A percentile compares a stretch with the other conserved stretches of the same genome.
These are phyloP conservation scores for Drosophila subobscura DNA, from an alignment of 1,140 invertebrate genomes.

Conservation along the genomic window DNA sequence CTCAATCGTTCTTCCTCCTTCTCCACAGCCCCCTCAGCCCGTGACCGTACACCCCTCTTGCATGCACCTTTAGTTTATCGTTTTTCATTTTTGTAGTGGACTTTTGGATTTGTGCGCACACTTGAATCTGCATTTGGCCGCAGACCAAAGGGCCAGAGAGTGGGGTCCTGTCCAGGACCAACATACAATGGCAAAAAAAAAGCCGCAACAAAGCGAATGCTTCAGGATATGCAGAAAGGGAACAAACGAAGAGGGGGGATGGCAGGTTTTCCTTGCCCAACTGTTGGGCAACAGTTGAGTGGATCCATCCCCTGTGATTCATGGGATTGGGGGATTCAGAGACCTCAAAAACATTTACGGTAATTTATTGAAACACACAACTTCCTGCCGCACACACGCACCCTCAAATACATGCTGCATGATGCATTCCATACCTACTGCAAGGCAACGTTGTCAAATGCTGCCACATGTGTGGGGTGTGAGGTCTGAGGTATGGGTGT, in stretches of 20 bases:
- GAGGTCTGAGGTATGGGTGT: background rate
- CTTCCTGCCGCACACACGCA: constrained; percentile 11
- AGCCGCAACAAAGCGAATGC: constrained; percentile 27
- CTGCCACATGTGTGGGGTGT: too few species aligned
- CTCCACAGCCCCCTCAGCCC: background rate
- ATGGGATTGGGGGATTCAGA: constrained; percentile 6
- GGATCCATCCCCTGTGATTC: constrained; percentile 47
- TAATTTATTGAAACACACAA: constrained; percentile 54
- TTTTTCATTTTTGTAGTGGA: constrained; percentile 67
- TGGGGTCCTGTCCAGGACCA: constrained; percentile 8
- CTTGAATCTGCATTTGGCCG: constrained; percentile 77
- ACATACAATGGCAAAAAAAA: constrained; percentile 4
- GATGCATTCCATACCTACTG: constrained; percentile 16
- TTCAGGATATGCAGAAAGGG: too few species aligned
- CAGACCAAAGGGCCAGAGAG: constrained; percentile 30
- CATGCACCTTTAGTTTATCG: constrained; percentile 36
- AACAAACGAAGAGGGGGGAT: too few species aligned
- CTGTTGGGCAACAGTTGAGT: constrained; percentile 10
- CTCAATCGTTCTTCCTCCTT: constrained; percentile 13
- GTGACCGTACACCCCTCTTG: background rate
- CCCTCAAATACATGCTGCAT: background rate
- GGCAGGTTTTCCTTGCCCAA: too few species aligned
- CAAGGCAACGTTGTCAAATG: constrained; percentile 8
- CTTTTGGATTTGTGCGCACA: constrained; percentile 75
- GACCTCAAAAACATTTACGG: constrained; percentile 31